These are phyloP conservation scores for Papilio polyxenes DNA, from an alignment of 1,140 invertebrate genomes.

Conservation along the genomic window DNA sequence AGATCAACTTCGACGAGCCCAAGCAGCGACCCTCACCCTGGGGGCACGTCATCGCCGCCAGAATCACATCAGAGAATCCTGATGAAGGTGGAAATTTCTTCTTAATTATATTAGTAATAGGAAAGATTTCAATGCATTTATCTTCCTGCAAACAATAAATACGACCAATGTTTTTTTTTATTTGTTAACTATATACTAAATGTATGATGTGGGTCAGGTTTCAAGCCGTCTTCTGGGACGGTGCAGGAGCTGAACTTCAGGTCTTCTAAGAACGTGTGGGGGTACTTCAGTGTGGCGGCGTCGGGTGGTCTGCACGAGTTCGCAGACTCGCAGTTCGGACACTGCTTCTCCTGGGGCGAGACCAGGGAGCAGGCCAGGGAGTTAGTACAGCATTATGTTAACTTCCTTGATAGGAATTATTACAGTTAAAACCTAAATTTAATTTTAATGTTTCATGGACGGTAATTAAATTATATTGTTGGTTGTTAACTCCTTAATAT, in stretches of 20 bases:
- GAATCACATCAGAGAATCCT: constrained; percentile 99
- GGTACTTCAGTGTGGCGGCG: constrained; percentile 99
- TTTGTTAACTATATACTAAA: constrained; percentile 38
- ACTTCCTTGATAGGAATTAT: neutral
- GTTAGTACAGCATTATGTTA: constrained; percentile 77
- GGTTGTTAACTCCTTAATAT: neutral
- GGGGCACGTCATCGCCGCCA: constrained; percentile 98
- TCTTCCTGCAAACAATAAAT: no score
- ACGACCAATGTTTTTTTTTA: neutral
- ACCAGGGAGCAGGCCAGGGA: constrained; percentile 97
- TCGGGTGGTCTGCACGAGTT: constrained; percentile 99
- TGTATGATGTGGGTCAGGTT: constrained; percentile 82
- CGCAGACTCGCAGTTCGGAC: constrained; percentile 99
- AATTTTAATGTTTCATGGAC: no score
- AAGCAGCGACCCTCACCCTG: constrained; percentile 93
- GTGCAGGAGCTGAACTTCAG: constrained; percentile 99
- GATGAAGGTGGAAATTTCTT: constrained; percentile 91
- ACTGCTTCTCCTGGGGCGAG: constrained; percentile 99
- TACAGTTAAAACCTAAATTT: no score
- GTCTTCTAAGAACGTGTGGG: constrained; percentile 99
- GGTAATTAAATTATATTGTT: constrained; percentile 20
- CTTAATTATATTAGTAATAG: no score
- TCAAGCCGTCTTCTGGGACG: constrained; percentile 98
- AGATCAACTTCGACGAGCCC: constrained; percentile 96
- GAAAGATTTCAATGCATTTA: no score